phyloP scores from a whole-genome alignment of 2,797 vertebrate genomes.

The Gymnothorax javanicus region DNA sequence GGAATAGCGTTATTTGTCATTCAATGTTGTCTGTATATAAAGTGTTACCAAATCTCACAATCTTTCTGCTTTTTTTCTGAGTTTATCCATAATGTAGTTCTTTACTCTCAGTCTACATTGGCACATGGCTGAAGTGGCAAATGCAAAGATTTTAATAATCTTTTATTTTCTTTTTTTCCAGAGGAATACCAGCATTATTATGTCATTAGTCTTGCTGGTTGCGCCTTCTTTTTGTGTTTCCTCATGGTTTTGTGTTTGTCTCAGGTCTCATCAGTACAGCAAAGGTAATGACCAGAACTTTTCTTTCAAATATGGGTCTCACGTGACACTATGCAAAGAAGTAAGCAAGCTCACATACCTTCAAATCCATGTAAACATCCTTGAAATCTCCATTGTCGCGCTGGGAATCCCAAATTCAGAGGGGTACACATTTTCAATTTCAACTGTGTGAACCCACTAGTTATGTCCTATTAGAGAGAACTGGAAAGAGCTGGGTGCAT shows the following conservation, averaged over 20 bases:
- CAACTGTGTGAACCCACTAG: neutral
- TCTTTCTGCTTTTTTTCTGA: too few relatives aligned
- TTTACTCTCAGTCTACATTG: neutral
- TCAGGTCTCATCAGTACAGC: conserved; percentile 60
- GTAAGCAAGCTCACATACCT: neutral
- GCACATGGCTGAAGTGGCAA: neutral
- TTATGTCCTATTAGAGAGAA: neutral
- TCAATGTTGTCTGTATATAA: too few relatives aligned
- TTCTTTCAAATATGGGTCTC: neutral
- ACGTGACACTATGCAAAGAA: neutral
- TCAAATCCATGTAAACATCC: neutral
- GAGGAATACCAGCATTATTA: conserved; percentile 37
- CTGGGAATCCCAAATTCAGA: neutral
- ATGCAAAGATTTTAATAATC: neutral
- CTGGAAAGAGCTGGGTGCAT: neutral
- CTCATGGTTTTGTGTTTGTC: conserved; percentile 60
- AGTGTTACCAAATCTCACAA: too few relatives aligned
- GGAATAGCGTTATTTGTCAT: too few relatives aligned
- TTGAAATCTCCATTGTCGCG: neutral
- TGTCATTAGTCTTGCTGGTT: neutral
- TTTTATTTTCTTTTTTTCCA: conserved; percentile 46
- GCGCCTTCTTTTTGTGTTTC: conserved; percentile 28
- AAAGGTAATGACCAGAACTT: conserved; percentile 69
- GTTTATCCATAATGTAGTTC: neutral
- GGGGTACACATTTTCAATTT: neutral